Evolutionary conservation across 2,113 vertebrate species (phyloP).

Genomic region (Fregata magnificens): DNA sequence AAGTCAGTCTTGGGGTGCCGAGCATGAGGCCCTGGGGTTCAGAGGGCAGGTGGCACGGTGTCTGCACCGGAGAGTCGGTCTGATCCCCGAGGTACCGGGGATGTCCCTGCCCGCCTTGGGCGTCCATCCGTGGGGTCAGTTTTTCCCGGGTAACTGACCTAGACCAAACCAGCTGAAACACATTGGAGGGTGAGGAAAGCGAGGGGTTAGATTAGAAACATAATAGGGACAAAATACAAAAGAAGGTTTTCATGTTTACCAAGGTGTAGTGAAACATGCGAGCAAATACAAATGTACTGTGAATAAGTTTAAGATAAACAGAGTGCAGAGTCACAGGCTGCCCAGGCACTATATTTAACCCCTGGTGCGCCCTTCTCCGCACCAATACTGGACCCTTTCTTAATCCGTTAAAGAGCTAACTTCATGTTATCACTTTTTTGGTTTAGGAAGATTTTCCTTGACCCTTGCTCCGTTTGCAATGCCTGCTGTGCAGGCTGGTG

Average conservation of each 20-base stretch:
- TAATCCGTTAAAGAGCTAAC: neutral
- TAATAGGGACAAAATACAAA: neutral
- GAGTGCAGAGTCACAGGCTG: neutral
- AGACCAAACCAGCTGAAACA: neutral
- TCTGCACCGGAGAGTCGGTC: fast-evolving
- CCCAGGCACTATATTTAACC: neutral
- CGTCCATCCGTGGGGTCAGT: fast-evolving
- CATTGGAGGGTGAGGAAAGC: neutral
- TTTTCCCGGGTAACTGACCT: neutral
- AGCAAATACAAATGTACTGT: neutral
- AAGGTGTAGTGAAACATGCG: neutral
- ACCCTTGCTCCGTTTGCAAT: neutral
- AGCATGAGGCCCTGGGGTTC: fast-evolving
- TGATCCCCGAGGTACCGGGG: fast-evolving
- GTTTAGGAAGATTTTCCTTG: neutral
- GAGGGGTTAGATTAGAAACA: neutral
- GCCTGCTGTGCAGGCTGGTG: neutral
- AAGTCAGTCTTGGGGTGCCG: neutral
- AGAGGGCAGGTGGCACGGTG: fast-evolving
- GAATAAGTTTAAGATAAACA: too few species aligned
- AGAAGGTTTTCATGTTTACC: neutral
- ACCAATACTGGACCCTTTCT: neutral
- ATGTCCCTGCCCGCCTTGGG: neutral
- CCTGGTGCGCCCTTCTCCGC: neutral
- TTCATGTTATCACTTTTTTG: neutral